Base-by-base conservation (phyloP, 2,797 vertebrate genomes). In the Propithecus deckenii region DNA sequence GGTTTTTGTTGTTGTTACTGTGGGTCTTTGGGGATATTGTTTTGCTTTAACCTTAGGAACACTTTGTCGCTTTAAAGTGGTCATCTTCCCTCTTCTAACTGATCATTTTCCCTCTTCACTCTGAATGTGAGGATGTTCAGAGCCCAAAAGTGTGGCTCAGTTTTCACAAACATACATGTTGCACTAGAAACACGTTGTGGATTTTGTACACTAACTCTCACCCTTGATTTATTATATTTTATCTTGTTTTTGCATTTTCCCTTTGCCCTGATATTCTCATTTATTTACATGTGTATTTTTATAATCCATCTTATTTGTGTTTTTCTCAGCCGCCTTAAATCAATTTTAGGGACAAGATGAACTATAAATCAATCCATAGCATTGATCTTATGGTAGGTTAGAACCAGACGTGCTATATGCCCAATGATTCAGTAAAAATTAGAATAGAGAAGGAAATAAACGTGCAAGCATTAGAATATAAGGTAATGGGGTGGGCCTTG, bases 31-130 rank as follows among this genome's bases (percentile, higher is more conserved):
- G 6, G 65, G 23, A 4, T 61, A 65, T 87, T 43, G 69, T 76
- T 69, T 91, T 72, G 4, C 83, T 94, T 85, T 91, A 97, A 91
- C 11, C 50, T 86, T 69, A 79, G 41, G 46, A 94, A 94, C 46
- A 74, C 63, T 59, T 25, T 72, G 48, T 78, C 13, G 14, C 52
- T 88, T 91, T 67, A 30, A 89, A 93, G 25, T 11, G 20, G 48
- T 61, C n/a, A 7, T 71, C 72, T 43, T 95, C 30, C 23, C 59
- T 59, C 35, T 76, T 80, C 15, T 86, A 74, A 86, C 4, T 87
- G 20, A 81, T 69, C 30, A 38, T 80, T 72, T 81, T n/a, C 32
- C 14, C 85, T 84, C 46, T 80, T 83, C 6, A 14, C 25, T 91
- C 59, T 50, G n/a, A 92, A 95, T 69, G 50, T 86, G 46, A 81